Evolutionary conservation across 2,113 vertebrate species (phyloP).

Genomic region (Syngnathoides biaculeatus): DNA sequence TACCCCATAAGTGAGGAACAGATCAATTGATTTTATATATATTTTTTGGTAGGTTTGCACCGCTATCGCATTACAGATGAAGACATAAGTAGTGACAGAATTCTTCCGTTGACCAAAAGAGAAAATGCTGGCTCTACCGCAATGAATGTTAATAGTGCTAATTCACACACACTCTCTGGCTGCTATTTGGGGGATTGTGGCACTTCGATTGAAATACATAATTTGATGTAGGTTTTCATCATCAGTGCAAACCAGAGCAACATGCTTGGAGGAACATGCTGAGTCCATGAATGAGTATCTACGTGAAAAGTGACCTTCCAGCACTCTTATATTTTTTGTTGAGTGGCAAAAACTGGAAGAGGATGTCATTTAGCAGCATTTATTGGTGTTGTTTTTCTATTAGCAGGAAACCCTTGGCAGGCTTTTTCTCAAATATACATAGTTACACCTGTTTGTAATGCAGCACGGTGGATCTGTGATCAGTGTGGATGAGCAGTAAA

Average conservation of each 20-base stretch:
- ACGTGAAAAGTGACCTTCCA: not conserved
- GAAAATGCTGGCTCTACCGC: not conserved
- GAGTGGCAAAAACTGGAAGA: constrained; percentile 18
- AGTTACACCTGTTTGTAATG: constrained; percentile 18
- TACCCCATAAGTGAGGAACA: constrained; percentile 27
- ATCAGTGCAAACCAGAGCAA: constrained; percentile 37
- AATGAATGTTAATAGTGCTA: constrained; percentile 14
- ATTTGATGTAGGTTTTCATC: not conserved
- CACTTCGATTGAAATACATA: not conserved
- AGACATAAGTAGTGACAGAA: constrained; percentile 18
- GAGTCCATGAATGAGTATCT: constrained; percentile 1
- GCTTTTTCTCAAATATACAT: constrained; percentile 11
- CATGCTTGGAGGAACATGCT: constrained; percentile 41
- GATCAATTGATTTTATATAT: not conserved
- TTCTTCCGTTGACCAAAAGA: not conserved
- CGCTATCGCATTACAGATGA: constrained; percentile 1
- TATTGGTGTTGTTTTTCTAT: constrained; percentile 1
- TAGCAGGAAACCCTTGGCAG: constrained; percentile 1
- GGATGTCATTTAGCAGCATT: constrained; percentile 45
- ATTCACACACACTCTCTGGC: not conserved
- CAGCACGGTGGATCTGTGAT: constrained; percentile 38
- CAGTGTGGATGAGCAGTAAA: constrained; percentile 37
- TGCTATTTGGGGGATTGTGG: not conserved
- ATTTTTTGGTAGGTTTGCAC: constrained; percentile 19
- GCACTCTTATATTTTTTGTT: constrained; percentile 14